Evolutionary conservation across 2,113 vertebrate genomes (phyloP).

Genomic region (Anoura caudifer): DNA sequence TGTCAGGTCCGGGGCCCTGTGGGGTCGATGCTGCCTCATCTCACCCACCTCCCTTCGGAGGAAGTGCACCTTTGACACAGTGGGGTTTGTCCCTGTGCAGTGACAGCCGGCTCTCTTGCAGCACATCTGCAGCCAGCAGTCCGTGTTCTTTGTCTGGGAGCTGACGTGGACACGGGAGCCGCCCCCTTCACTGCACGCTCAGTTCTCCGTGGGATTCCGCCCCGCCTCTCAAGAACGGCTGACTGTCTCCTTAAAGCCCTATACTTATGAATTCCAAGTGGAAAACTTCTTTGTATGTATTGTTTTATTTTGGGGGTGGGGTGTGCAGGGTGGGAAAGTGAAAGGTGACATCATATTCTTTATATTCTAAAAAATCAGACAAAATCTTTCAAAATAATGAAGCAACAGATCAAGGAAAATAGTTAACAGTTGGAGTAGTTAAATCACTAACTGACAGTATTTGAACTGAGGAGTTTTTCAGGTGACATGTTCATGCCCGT

Average conservation of each 20-base stretch:
- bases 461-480: background rate
- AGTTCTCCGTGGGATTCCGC: slow-evolving; percentile 90
- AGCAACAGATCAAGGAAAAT: background rate
- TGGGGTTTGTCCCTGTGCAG: background rate
- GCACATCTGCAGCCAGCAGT: slow-evolving; percentile 90
- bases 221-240: slow-evolving; percentile 83
- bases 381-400: background rate
- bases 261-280: slow-evolving; percentile 91
- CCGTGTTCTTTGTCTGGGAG: slow-evolving; percentile 95
- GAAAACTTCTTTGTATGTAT: slow-evolving; percentile 92
- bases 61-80: no score
- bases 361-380: background rate
- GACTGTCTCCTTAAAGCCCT: slow-evolving; percentile 85
- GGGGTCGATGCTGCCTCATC: no score
- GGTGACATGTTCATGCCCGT: fast-evolving
- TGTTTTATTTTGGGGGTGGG: background rate
- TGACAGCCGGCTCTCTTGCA: slow-evolving; percentile 59
- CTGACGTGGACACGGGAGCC: slow-evolving; percentile 88
- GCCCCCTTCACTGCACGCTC: slow-evolving; percentile 86
- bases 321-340: background rate
- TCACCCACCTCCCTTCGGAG: background rate
- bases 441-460: fast-evolving
- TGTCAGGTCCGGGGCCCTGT: background rate
- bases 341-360: background rate
- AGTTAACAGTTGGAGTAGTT: no score